A percentile compares a stretch with the other conserved stretches of the same genome.
Conservation (phyloP, 1,140 invertebrate genomes). For the Araneus ventricosus region DNA sequence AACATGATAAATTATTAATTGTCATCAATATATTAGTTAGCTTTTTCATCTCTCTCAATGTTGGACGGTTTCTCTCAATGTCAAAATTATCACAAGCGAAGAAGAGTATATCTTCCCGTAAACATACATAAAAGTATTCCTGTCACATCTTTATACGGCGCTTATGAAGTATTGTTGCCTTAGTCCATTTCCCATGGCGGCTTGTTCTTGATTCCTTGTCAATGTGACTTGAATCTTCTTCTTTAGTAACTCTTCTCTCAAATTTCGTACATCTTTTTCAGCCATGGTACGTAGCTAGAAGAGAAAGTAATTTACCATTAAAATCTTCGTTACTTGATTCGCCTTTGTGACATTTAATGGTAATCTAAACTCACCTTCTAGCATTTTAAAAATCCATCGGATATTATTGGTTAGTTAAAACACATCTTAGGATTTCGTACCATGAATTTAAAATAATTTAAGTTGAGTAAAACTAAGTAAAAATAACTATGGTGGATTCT, state of each 20-base stretch:
- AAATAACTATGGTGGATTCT: too few relatives aligned
- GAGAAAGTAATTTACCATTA: too few relatives aligned
- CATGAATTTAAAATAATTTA: too few relatives aligned
- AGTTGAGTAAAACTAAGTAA: too few relatives aligned
- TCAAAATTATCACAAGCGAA: not conserved
- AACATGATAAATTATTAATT: not conserved
- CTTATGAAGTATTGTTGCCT: constrained; percentile 74
- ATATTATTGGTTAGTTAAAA: too few relatives aligned
- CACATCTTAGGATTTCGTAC: too few relatives aligned
- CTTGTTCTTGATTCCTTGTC: constrained; percentile 77
- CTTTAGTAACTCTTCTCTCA: constrained; percentile 81
- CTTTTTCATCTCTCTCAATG: not conserved
- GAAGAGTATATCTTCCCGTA: not conserved
- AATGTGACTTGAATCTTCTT: constrained; percentile 82
- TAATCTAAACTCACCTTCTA: too few relatives aligned
- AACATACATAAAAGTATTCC: not conserved
- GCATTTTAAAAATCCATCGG: too few relatives aligned
- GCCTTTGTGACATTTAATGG: too few relatives aligned
- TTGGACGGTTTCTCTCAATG: not conserved
- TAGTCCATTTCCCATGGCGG: constrained; percentile 67
- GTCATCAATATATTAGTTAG: not conserved
- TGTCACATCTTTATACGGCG: constrained; percentile 27
- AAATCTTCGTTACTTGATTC: too few relatives aligned
- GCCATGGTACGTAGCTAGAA: constrained; percentile 82
- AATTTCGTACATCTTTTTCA: constrained; percentile 81